Conservation (phyloP, 2,888 invertebrate genomes). For the Pheosia tremula region DNA sequence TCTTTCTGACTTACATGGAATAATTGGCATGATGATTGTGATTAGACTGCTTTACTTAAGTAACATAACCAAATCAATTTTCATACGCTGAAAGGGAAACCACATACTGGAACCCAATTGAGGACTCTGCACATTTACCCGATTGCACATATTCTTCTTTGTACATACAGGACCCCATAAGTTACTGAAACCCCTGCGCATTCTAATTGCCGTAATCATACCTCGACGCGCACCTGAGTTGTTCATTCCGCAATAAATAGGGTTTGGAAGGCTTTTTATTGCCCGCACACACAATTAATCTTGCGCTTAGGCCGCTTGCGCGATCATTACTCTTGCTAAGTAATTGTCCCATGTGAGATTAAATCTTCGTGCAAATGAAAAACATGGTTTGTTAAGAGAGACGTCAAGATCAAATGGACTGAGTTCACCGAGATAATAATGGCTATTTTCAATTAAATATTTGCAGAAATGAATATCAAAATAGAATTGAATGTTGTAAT, state of each 20-base stretch:
- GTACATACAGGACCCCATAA: not conserved
- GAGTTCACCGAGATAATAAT: too few species aligned
- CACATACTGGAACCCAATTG: too few species aligned
- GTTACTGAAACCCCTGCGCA: not conserved
- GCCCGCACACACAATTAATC: constrained; percentile 34
- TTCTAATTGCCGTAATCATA: constrained; percentile 4
- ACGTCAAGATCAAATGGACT: not conserved
- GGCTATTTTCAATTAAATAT: too few species aligned
- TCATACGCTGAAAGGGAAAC: too few species aligned
- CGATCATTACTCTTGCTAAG: constrained; percentile 39
- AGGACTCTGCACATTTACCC: too few species aligned
- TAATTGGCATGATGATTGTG: too few species aligned
- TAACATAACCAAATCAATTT: too few species aligned
- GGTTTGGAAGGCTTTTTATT: constrained; percentile 32
- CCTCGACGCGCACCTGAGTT: not conserved
- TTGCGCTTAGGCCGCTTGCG: constrained; percentile 23
- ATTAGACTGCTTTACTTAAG: too few species aligned
- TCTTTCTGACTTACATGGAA: too few species aligned
- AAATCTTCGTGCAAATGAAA: constrained; percentile 28
- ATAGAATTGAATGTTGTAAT: too few species aligned
- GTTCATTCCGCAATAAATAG: constrained; percentile 14
- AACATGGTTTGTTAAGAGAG: constrained; percentile 7
- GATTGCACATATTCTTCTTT: too few species aligned
- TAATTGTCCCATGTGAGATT: constrained; percentile 37
- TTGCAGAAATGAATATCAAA: too few species aligned